Evolutionary conservation across 1,140 invertebrate genomes (phyloP), one percentile per base, ranked within the genome.

Genomic region (Hermetia illucens): DNA sequence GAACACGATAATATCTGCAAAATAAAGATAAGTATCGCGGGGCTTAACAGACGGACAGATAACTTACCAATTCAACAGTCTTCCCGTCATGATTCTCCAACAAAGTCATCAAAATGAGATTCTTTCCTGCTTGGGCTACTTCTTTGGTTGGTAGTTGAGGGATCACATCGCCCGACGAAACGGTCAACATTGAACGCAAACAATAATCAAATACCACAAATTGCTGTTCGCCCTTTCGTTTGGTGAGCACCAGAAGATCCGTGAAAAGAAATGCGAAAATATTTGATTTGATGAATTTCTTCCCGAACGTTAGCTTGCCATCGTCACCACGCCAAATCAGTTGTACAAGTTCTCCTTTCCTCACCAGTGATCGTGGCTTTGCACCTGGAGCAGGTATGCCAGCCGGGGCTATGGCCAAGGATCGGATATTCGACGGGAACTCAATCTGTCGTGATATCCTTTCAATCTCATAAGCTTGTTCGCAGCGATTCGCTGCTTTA

Each of bases 221-320:
- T 33, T 55, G 67, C 17, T 84, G 78, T 34, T 91, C 85, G 50
- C 80, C 82, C 55, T 81, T 82, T 48, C 82, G 79, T 69, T 93
- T 94, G 30, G 89, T 79, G 44, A 97, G 72, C 45, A 97, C 67
- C 41, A 97, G 72, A 32, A 94, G 66, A 67, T 97, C 92, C 41
- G 82, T 93, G 58, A 96, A 91, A 8, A 96, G 69, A 56, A 92
- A 90, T 21, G 94, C 64, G 50, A 84, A 73, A 3, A 93, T 57
- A 12, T 72, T 71, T 19, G 71, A 67, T 57, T 85, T 85, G 43
- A 71, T 77, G 49, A 79, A 78, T 49, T 79, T 85, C 49, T 75
- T 79, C 18, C 82, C 80, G 53, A 89, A 89, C 0, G 81, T 83
- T 3, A 82, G 58, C 52, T 80, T 87, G 38, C 67, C 70, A 44